phyloP scores from a whole-genome alignment of 2,888 invertebrate genomes.

The Spatulosminthurus flaviceps region DNA sequence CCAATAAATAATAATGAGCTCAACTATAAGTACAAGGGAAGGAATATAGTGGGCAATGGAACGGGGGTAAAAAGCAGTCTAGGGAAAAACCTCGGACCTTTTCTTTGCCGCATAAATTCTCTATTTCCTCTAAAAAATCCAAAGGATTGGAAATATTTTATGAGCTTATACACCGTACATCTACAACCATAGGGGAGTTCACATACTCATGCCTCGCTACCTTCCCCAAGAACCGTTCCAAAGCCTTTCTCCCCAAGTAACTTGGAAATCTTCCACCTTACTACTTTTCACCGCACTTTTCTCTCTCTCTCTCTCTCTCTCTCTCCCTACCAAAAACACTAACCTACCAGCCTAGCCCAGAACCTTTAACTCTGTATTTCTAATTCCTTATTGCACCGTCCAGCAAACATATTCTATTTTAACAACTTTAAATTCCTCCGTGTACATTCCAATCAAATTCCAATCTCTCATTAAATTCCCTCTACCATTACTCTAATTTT shows the following conservation, averaged over 20 bases:
- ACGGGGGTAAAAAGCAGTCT: neutral
- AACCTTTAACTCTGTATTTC: too few species aligned
- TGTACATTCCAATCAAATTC: too few species aligned
- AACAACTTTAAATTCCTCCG: too few species aligned
- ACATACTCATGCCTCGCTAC: neutral
- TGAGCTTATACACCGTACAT: neutral
- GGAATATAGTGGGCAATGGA: neutral
- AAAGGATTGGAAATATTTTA: conserved; percentile 13
- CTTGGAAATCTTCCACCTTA: neutral
- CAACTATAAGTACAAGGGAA: neutral
- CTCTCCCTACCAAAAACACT: too few species aligned
- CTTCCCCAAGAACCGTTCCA: neutral
- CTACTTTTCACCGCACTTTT: neutral
- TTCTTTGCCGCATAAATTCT: conserved; percentile 7
- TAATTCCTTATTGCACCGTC: too few species aligned
- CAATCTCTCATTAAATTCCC: too few species aligned
- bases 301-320: too few species aligned
- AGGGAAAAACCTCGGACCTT: conserved; percentile 13
- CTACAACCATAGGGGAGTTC: neutral
- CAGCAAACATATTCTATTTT: too few species aligned
- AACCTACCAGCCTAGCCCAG: too few species aligned
- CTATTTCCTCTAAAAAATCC: conserved; percentile 4
- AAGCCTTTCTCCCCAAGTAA: neutral
- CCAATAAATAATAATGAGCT: conserved; percentile 40
- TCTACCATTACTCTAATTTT: too few species aligned